Conservation (phyloP, 2,888 invertebrate genomes). For the Halictus quadricinctus region DNA sequence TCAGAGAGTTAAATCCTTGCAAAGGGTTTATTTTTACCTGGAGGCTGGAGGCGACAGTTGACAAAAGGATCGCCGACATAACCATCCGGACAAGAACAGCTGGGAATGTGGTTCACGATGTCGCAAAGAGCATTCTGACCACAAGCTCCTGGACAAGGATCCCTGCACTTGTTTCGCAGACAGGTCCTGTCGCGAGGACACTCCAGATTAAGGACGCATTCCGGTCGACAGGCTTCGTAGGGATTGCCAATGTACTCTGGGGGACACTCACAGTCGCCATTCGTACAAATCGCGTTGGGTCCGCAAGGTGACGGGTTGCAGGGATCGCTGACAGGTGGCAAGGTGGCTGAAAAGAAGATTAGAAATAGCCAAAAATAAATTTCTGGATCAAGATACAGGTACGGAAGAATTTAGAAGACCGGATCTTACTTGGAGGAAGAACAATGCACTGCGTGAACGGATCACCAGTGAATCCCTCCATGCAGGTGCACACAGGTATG, state of each 20-base stretch:
- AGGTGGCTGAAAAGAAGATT: slow-evolving; percentile 50
- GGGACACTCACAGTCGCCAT: slow-evolving; percentile 89
- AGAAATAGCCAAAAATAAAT: not conserved
- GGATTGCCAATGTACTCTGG: slow-evolving; percentile 89
- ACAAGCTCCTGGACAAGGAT: slow-evolving; percentile 93
- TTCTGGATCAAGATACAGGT: not conserved
- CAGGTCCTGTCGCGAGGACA: slow-evolving; percentile 91
- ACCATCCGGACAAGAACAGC: slow-evolving; percentile 84
- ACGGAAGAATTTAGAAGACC: not conserved
- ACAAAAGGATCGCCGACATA: slow-evolving; percentile 83
- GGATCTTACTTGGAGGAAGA: slow-evolving; percentile 81
- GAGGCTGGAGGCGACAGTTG: slow-evolving; percentile 77
- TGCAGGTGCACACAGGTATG: slow-evolving; percentile 91
- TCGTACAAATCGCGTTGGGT: slow-evolving; percentile 88
- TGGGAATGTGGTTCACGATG: slow-evolving; percentile 89
- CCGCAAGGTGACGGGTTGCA: slow-evolving; percentile 90
- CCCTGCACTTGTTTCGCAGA: slow-evolving; percentile 90
- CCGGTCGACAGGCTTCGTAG: slow-evolving; percentile 89
- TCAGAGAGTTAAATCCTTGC: no score
- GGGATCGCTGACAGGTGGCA: slow-evolving; percentile 81
- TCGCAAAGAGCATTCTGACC: slow-evolving; percentile 90
- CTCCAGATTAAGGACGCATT: slow-evolving; percentile 91
- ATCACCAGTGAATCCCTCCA: slow-evolving; percentile 90
- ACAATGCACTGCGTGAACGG: slow-evolving; percentile 89
- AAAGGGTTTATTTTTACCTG: slow-evolving; percentile 44